These are phyloP conservation scores for Hydrochoerus hydrochaeris DNA, from an alignment of 2,113 vertebrate species.

Conservation along the genomic window DNA sequence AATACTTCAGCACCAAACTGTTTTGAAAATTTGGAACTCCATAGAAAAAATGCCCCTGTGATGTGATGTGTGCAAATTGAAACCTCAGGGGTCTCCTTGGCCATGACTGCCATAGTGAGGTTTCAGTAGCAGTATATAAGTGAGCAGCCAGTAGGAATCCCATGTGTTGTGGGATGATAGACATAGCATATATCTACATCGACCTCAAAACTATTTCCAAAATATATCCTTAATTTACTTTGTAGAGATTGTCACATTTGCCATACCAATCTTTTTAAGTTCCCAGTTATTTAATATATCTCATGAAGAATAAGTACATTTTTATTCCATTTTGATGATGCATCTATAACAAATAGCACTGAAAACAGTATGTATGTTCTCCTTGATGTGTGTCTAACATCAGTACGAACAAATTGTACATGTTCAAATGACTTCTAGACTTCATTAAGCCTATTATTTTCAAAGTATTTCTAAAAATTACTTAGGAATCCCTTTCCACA, in stretches of 20 bases:
- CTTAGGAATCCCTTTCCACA: neutral
- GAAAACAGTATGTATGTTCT: neutral
- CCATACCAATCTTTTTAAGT: neutral
- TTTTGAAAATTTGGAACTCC: neutral
- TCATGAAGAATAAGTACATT: neutral
- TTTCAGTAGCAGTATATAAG: neutral
- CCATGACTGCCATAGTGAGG: neutral
- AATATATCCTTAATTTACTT: neutral
- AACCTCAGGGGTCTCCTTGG: neutral
- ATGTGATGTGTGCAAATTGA: neutral
- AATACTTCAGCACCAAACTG: neutral
- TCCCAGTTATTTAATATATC: neutral
- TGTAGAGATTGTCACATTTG: neutral
- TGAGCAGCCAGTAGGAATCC: neutral
- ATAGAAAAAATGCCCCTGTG: neutral
- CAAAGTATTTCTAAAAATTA: constrained; percentile 10
- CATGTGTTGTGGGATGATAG: neutral
- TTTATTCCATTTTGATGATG: neutral
- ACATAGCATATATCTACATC: neutral
- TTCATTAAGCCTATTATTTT: neutral
- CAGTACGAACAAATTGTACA: neutral
- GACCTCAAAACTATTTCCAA: neutral
- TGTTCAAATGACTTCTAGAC: constrained; percentile 24
- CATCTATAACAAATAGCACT: neutral
- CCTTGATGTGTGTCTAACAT: neutral